Base-by-base conservation (phyloP, 2,797 vertebrate species). In the Hypotaenidia okinawae region DNA sequence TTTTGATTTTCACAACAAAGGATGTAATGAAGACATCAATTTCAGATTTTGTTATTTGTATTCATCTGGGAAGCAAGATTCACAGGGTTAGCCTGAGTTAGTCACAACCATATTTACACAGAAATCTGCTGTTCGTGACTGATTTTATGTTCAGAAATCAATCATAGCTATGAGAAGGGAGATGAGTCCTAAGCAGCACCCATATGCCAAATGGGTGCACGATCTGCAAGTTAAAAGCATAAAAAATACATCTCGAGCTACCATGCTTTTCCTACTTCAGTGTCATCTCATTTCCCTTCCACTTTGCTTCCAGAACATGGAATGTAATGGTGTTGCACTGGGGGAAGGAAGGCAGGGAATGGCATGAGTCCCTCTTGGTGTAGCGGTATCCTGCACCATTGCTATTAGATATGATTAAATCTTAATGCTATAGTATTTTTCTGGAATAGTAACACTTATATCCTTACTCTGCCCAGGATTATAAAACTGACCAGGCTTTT, bases 1-100 rank as follows among this genome's bases (percentile, higher is more conserved):
- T 83, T 92, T 92, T 95, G 87, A 96, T 97, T 95, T 92, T 87
- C 64, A 70, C 87, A 94, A 89, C 54, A 79, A 92, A 94, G 49
- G 37, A 55, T 94, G 68, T 94, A 95, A 95, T 62, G 86, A 93
- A 94, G 63, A 82, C 63, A 80, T 94, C 84, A 61, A 13, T 96
- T 94, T 89, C n/a, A 84, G 85, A 25, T 89, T 93, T 82, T 72
- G 21, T 83, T 94, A 80, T 94, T 94, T 95, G 88, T 93, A 90
- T 90, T 96, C 73, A 43, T 94, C 55, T 67, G 55, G 25, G 70
- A 84, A 90, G 49, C 28, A 79, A 68, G 70, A 93, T 73, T 87
- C 10, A 6, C 80, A 58, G 74, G 59, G 52, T 84, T 95, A 73
- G 92, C 51, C 27, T 76, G 78, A 74, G 43, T 94, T 84, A 93